phyloP scores from a whole-genome alignment of 1,140 invertebrate species.

The Ceratina calcarata region DNA sequence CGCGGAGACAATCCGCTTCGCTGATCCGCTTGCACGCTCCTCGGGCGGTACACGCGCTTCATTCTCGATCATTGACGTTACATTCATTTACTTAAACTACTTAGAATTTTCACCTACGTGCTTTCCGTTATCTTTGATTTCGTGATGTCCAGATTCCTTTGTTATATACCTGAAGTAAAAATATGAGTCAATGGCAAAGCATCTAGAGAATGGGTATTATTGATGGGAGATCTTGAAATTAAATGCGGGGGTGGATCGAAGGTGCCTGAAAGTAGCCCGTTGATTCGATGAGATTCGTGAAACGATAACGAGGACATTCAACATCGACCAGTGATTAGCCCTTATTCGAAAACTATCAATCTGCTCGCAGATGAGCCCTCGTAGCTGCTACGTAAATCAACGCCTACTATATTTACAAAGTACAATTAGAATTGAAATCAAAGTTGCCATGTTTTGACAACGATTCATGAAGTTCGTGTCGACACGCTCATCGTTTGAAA shows the following conservation, averaged over 20 bases:
- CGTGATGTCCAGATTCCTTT: not conserved
- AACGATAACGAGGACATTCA: constrained; percentile 5
- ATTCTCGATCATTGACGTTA: too few species aligned
- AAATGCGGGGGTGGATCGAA: not conserved
- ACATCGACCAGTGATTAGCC: not conserved
- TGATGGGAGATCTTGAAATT: constrained; percentile 4
- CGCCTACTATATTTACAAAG: too few species aligned
- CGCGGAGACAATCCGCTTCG: constrained; percentile 20
- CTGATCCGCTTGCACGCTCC: not conserved
- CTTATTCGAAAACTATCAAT: not conserved
- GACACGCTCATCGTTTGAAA: not conserved
- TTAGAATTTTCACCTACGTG: too few species aligned
- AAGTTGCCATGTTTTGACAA: too few species aligned
- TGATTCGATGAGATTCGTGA: not conserved
- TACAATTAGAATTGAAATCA: too few species aligned
- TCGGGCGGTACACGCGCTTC: not conserved
- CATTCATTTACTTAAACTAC: too few species aligned
- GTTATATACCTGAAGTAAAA: not conserved
- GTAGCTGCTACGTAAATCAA: not conserved
- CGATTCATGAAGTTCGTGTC: too few species aligned
- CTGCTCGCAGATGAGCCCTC: not conserved
- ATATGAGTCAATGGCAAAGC: not conserved
- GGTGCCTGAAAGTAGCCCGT: constrained; percentile 1
- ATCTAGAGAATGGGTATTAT: not conserved
- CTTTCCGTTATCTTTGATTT: too few species aligned